phyloP scores from a whole-genome alignment of 2,888 invertebrate species.

The Dendrolimus pini region DNA sequence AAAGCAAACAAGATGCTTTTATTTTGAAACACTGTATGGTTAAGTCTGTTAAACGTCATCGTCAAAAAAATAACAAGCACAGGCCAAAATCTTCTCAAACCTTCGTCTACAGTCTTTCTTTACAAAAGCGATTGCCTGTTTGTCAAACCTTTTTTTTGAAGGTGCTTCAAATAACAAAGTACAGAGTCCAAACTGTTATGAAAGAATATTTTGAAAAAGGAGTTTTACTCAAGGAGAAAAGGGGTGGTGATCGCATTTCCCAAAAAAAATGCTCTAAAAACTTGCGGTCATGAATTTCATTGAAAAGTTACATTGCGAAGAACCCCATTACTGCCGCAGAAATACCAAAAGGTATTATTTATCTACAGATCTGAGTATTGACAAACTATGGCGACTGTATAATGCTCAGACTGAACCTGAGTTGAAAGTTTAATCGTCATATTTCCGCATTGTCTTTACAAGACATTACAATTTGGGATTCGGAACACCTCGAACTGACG shows the following conservation, averaged over 20 bases:
- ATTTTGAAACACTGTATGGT: not conserved
- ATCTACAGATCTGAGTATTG: not conserved
- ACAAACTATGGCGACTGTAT: not conserved
- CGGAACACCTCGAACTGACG: not conserved
- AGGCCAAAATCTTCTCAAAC: not conserved
- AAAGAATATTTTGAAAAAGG: conserved; percentile 5
- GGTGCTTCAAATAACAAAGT: not conserved
- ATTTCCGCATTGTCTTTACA: not conserved
- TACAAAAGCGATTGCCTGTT: not conserved
- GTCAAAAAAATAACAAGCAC: not conserved
- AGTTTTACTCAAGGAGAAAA: conserved; percentile 4
- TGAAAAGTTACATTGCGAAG: not conserved
- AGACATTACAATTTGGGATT: not conserved
- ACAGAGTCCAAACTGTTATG: conserved; percentile 3
- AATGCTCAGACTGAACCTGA: not conserved
- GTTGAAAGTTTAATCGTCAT: not conserved
- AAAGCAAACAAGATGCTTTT: not conserved
- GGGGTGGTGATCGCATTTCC: conserved; percentile 5
- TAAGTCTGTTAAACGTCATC: not conserved
- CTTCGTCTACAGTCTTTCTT: not conserved
- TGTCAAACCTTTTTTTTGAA: not conserved
- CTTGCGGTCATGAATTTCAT: not conserved
- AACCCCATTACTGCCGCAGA: not conserved
- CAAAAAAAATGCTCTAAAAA: not conserved
- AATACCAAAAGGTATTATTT: not conserved